phyloP scores from a whole-genome alignment of 2,888 invertebrate genomes.

The Acholoe squamosa region DNA sequence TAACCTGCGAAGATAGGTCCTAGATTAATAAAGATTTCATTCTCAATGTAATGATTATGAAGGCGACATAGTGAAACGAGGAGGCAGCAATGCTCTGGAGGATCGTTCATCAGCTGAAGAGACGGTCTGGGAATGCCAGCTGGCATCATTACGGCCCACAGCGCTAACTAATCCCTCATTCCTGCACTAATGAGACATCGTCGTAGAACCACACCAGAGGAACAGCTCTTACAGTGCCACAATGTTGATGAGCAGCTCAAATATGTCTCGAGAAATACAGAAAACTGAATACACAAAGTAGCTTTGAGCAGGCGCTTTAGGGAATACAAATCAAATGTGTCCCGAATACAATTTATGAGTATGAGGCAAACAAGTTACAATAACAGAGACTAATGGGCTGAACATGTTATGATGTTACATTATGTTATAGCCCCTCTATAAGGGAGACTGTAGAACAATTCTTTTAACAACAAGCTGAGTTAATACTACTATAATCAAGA shows the following conservation, averaged over 20 bases:
- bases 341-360: too few relatives aligned
- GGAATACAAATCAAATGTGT: too few relatives aligned
- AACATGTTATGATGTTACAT: too few relatives aligned
- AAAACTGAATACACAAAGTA: too few relatives aligned
- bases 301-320: too few relatives aligned
- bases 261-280: too few relatives aligned
- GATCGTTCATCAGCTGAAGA: not conserved
- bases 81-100: not conserved
- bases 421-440: too few relatives aligned
- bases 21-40: not conserved
- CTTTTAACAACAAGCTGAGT: too few relatives aligned
- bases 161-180: conserved; percentile 50
- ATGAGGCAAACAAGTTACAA: too few relatives aligned
- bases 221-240: not conserved
- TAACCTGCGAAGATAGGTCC: not conserved
- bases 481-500: too few relatives aligned
- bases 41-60: conserved; percentile 21
- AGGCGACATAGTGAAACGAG: not conserved
- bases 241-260: not conserved
- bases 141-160: conserved; percentile 28
- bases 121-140: conserved; percentile 33
- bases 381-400: too few relatives aligned
- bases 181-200: conserved; percentile 39
- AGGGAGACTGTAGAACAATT: too few relatives aligned
- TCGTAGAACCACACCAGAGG: not conserved